Base-by-base conservation (phyloP, 2,113 vertebrate genomes). In the Planiliza haematocheilus region DNA sequence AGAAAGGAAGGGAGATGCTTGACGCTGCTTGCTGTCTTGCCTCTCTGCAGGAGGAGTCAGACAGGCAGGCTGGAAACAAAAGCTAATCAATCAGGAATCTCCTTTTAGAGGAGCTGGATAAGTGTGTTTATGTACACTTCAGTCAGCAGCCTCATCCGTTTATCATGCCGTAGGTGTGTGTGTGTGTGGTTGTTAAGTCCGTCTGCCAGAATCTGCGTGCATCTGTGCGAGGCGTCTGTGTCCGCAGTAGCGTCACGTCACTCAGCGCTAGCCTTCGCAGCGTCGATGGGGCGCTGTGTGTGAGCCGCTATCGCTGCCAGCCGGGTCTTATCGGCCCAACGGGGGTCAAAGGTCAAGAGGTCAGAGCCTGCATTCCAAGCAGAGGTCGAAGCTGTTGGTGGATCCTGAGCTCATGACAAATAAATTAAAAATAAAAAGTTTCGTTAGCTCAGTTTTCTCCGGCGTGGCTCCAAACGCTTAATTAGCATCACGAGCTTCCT, bases 341-440 rank as follows among this genome's bases (percentile, higher is more conserved):
- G 30, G 65, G 51, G 84, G 84, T 81, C 14, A 85, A 21, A 73
- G 76, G 85, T 83, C 75, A 34, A 61, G 42, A 59, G 86, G 83
- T 77, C 82, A 70, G 46, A 73, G 58, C 56, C 73, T 62, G 58
- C 80, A 90, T 87, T 88, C 90, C 84, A 69, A 30, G 9, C 74
- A 20, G 53, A 20, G 82, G 69, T 78, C 69, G 45, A 70, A 49
- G 74, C 58, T 66, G 60, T 81, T 20, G 70, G 55, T 21, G 61
- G 39, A 61, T 6, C 45, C 52, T 39, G 39, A 49, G 51, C 41
- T 60, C 48, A 36, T 1, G 13, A 63, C 17, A 36, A 45, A 55
- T 67, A 72, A 53, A 42, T 1, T 39, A 53, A 52, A 3, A 30
- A 30, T 30, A 30, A 30, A 30, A 30, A 30, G 5, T 3, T 30